Evolutionary conservation across 2,888 invertebrate genomes (phyloP).

Genomic region (Acleris sparsana): DNA sequence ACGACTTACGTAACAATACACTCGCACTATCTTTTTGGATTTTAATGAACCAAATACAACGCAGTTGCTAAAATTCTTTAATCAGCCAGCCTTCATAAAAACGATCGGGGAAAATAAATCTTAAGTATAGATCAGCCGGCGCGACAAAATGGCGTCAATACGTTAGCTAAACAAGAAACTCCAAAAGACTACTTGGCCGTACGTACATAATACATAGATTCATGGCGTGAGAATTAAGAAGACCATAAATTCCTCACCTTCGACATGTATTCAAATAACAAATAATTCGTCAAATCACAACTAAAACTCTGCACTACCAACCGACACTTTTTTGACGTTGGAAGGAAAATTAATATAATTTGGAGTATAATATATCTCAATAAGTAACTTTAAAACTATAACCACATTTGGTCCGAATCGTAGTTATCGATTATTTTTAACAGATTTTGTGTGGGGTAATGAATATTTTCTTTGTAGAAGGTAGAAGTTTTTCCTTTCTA

Average conservation of each 20-base stretch:
- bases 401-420: constrained; percentile 29
- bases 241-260: constrained; percentile 51
- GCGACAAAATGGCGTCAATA: constrained; percentile 83
- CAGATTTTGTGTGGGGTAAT: not conserved
- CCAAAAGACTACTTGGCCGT: constrained; percentile 47
- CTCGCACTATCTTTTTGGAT: constrained; percentile 5
- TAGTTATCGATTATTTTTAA: not conserved
- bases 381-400: constrained; percentile 15
- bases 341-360: constrained; percentile 31
- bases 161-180: constrained; percentile 68
- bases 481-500: not conserved
- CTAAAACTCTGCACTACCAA: constrained; percentile 32
- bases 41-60: not conserved
- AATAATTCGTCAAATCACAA: constrained; percentile 41
- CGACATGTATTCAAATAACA: constrained; percentile 59
- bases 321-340: constrained; percentile 37
- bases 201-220: constrained; percentile 33
- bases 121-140: constrained; percentile 80
- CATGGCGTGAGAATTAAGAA: constrained; percentile 1
- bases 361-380: constrained; percentile 6
- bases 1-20: constrained; percentile 30
- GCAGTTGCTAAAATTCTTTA: constrained; percentile 42
- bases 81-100: constrained; percentile 53
- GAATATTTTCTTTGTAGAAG: not conserved
- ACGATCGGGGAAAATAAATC: constrained; percentile 61